Evolutionary conservation across 2,113 vertebrate genomes (phyloP).

Genomic region (Archilochus colubris): DNA sequence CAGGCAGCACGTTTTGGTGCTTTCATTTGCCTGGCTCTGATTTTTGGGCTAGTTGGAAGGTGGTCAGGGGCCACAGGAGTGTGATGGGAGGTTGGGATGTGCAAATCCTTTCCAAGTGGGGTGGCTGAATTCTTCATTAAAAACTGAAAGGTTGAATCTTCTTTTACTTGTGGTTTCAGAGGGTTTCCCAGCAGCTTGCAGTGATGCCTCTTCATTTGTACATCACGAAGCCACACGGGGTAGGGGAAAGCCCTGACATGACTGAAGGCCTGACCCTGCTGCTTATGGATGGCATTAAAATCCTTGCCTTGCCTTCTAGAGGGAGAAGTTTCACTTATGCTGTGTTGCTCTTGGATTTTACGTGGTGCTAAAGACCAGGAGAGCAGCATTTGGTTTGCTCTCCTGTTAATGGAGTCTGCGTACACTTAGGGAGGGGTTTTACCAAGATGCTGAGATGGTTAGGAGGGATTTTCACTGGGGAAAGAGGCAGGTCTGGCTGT

Average conservation of each 20-base stretch:
- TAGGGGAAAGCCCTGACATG: background rate
- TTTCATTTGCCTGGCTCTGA: background rate
- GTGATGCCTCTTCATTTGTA: background rate
- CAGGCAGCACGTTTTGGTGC: background rate
- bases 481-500: accelerated
- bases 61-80: background rate
- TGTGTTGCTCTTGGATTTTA: background rate
- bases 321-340: background rate
- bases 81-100: background rate
- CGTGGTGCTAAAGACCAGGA: background rate
- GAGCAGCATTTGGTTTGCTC: background rate
- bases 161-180: background rate
- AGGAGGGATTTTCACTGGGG: background rate
- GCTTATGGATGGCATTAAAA: background rate
- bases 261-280: background rate
- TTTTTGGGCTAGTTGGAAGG: background rate
- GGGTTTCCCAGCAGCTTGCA: background rate
- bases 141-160: background rate
- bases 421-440: background rate
- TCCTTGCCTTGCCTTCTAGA: background rate
- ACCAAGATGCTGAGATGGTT: background rate
- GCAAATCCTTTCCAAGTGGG: background rate
- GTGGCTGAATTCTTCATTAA: background rate
- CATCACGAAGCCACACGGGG: background rate
- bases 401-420: background rate